Evolutionary conservation across 2,888 invertebrate species (phyloP).

Genomic region (Himalopsyche anomala): DNA sequence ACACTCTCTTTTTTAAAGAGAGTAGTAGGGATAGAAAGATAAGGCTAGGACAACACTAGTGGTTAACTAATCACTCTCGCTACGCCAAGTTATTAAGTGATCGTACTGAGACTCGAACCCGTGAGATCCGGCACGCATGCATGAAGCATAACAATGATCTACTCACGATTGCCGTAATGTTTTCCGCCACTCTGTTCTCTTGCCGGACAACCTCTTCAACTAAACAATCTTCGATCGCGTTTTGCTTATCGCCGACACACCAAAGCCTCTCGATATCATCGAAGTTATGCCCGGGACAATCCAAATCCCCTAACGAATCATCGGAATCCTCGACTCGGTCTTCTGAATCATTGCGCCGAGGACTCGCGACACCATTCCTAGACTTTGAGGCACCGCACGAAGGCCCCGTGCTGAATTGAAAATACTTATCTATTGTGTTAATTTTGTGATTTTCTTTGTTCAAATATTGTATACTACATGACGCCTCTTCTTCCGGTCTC

Average conservation of each 20-base stretch:
- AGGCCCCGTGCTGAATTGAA: neutral
- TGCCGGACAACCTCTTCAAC: neutral
- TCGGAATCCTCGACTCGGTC: neutral
- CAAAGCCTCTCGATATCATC: neutral
- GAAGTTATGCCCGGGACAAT: neutral
- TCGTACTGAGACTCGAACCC: too few species aligned
- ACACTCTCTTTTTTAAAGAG: too few species aligned
- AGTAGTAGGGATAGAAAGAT: too few species aligned
- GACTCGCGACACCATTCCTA: neutral
- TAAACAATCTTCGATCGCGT: neutral
- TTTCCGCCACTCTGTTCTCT: neutral
- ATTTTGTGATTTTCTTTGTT: too few species aligned
- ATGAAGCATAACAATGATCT: too few species aligned
- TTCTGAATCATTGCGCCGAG: neutral
- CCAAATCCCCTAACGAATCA: neutral
- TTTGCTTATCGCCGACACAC: neutral
- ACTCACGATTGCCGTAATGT: neutral
- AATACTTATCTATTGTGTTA: too few species aligned
- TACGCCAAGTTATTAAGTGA: too few species aligned
- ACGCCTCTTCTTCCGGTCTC: too few species aligned
- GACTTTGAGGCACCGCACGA: neutral
- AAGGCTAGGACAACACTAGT: too few species aligned
- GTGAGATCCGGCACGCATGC: too few species aligned
- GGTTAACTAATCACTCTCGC: too few species aligned
- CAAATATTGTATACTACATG: too few species aligned